phyloP scores from a whole-genome alignment of 2,113 vertebrate species.

The Calidris pugnax region DNA sequence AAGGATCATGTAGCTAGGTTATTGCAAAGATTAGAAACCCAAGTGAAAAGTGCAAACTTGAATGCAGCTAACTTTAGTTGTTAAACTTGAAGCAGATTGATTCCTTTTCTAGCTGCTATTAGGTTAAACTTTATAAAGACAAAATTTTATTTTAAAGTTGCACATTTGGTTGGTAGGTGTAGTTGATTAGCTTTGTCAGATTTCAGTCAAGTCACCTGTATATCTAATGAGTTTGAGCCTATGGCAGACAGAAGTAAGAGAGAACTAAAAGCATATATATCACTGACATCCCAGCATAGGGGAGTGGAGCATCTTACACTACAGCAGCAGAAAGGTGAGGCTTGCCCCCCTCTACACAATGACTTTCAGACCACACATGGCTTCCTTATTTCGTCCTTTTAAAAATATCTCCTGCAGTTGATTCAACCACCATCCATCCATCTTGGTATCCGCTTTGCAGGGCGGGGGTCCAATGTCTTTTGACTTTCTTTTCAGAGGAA shows the following conservation, averaged over 20 bases:
- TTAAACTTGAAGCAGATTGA: background rate
- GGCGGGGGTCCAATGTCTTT: background rate
- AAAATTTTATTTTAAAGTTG: background rate
- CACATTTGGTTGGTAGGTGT: background rate
- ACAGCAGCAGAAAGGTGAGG: background rate
- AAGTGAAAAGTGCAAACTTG: fast-evolving
- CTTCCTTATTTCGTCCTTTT: background rate
- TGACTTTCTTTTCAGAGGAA: background rate
- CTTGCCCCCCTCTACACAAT: background rate
- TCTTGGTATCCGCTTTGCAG: background rate
- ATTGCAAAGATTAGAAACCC: background rate
- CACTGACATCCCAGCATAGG: fast-evolving
- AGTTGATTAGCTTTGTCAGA: background rate
- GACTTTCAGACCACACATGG: background rate
- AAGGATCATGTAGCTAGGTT: background rate
- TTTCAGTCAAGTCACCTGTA: background rate
- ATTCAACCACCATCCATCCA: background rate
- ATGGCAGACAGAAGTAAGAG: background rate
- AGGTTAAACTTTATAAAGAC: background rate
- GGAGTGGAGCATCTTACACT: background rate
- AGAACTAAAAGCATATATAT: background rate
- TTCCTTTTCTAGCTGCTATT: background rate
- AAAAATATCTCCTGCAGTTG: background rate
- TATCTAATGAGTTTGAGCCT: background rate
- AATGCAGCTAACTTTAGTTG: background rate